These are phyloP conservation scores for Channa maculata DNA, from an alignment of 2,113 vertebrate genomes.

Conservation along the genomic window DNA sequence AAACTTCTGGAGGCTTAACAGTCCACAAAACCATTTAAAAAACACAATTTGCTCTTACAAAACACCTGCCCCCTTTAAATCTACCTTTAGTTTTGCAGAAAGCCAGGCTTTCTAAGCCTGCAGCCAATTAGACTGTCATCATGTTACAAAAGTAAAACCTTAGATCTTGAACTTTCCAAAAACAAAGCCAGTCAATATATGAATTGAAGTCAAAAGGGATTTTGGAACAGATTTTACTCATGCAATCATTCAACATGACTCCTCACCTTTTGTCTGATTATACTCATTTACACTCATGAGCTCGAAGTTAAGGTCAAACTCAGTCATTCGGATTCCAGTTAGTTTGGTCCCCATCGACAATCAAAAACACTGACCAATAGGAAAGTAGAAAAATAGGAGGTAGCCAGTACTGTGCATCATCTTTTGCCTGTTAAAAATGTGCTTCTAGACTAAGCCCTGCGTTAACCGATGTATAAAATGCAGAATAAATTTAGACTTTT, in stretches of 20 bases:
- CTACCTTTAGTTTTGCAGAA: slow-evolving; percentile 2
- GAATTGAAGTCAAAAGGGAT: background rate
- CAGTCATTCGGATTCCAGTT: slow-evolving; percentile 19
- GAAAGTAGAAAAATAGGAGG: too few species aligned
- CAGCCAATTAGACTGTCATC: slow-evolving; percentile 51
- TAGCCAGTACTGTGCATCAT: slow-evolving; percentile 33
- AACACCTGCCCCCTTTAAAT: too few species aligned
- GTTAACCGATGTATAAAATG: background rate
- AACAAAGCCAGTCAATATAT: background rate
- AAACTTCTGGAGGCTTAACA: background rate
- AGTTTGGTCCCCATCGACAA: slow-evolving; percentile 69
- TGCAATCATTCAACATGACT: background rate
- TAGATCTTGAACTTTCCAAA: background rate
- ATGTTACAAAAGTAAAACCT: background rate
- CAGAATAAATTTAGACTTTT: background rate
- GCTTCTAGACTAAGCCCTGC: slow-evolving; percentile 16
- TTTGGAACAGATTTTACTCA: background rate
- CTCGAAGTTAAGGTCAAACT: background rate
- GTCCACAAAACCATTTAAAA: background rate
- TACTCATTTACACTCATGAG: background rate
- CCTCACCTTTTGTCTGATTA: background rate
- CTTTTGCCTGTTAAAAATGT: background rate
- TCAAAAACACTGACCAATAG: slow-evolving; percentile 55
- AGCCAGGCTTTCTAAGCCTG: background rate
- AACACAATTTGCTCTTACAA: too few species aligned